Percentiles rank a stretch among this genome's conserved stretches.
Conservation (phyloP, 2,113 vertebrate genomes). For the Cardinalis cardinalis region DNA sequence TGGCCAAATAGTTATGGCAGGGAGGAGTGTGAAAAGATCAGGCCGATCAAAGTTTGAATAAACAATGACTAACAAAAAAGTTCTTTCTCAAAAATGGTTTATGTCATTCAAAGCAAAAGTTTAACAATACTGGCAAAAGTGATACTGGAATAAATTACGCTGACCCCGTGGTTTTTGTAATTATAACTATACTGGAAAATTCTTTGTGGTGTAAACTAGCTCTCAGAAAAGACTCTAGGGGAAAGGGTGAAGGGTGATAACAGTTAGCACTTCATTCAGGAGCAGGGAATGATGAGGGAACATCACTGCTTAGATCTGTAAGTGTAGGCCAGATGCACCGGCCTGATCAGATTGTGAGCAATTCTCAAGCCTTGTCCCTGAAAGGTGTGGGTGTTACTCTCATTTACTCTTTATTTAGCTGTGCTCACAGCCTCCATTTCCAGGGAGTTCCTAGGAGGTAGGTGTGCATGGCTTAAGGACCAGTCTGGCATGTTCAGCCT, state of each 20-base stretch:
- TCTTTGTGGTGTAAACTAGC: neutral
- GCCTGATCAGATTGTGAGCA: neutral
- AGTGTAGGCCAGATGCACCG: neutral
- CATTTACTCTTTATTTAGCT: neutral
- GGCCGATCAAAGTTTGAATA: neutral
- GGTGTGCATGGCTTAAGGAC: neutral
- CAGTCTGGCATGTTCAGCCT: neutral
- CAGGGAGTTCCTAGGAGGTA: neutral
- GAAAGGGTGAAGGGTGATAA: neutral
- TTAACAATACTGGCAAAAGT: conserved; percentile 40
- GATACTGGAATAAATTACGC: neutral
- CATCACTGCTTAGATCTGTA: neutral
- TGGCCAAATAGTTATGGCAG: conserved; percentile 7
- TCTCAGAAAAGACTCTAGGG: neutral
- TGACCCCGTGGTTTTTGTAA: neutral
- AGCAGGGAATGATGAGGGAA: neutral
- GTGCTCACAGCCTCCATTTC: neutral
- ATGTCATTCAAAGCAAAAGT: conserved; percentile 25
- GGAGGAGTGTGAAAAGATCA: conserved; percentile 1
- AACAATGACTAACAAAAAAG: neutral
- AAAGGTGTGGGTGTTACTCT: neutral
- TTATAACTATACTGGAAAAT: conserved; percentile 15
- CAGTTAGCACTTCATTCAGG: neutral
- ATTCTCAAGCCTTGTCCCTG: neutral
- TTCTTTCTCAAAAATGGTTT: conserved; percentile 6